Evolutionary conservation across 2,113 vertebrate species (phyloP).

Genomic region (Sinocyclocheilus anshuiensis): DNA sequence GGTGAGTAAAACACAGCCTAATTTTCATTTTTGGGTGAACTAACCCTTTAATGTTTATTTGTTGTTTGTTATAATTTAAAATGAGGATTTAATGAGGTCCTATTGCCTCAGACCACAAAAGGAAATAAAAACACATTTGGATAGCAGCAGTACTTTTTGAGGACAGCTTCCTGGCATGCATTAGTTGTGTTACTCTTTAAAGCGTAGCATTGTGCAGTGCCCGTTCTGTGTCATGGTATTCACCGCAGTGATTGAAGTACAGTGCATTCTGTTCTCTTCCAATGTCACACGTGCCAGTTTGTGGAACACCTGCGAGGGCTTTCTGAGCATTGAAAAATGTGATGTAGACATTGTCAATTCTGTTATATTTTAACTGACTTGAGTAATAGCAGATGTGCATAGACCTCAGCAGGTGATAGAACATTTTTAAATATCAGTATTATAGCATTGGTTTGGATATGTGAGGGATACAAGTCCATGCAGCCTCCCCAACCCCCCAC

Average conservation of each 20-base stretch:
- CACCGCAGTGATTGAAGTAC: constrained; percentile 16
- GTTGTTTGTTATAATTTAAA: constrained; percentile 57
- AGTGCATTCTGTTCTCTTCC: constrained; percentile 26
- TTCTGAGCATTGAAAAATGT: neutral
- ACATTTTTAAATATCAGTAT: neutral
- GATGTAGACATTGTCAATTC: neutral
- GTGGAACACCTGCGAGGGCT: neutral
- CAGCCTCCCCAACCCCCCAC: neutral
- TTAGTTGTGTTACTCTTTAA: neutral
- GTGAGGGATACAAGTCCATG: neutral
- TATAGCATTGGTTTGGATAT: constrained; percentile 1
- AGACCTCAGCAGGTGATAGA: neutral
- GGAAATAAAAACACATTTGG: constrained; percentile 60
- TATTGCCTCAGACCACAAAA: constrained; percentile 64
- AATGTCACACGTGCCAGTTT: constrained; percentile 17
- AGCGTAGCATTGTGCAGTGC: constrained; percentile 1
- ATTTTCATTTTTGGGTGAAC: too few relatives aligned
- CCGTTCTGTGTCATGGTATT: neutral
- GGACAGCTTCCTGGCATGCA: neutral
- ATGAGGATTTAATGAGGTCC: constrained; percentile 53
- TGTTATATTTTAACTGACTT: neutral
- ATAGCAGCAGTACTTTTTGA: constrained; percentile 43
- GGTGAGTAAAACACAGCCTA: too few relatives aligned
- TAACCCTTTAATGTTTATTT: too few relatives aligned
- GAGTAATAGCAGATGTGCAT: neutral